Base-by-base conservation (phyloP, 1,140 invertebrate species). In the Drosophila triauraria region DNA sequence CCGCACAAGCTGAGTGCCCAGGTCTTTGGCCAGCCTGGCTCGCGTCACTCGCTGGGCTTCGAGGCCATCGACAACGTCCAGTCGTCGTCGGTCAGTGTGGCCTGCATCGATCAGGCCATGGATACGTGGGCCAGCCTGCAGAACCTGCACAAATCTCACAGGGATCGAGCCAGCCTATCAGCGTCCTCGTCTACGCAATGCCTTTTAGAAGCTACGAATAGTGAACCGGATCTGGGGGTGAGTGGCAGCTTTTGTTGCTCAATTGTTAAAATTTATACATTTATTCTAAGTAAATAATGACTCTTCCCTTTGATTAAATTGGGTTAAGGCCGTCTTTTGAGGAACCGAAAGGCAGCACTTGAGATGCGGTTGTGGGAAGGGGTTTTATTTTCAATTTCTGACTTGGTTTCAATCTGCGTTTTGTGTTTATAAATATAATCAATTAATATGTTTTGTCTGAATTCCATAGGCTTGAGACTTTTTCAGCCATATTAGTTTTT, bases 41-140 rank as follows among this genome's bases (percentile, higher is more conserved):
- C 83, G 0, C 76, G 86, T 1, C 76, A 91, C 20, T 91, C 91
- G 10, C 44, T 86, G 20, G 78, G 80, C 5, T 91, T 90, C 30
- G 82, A 85, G 60, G 87, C 93, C n/a, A 78, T 81, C 46, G 92
- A 93, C 40, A 85, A 80, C 5, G 80, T 90, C n/a, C 80, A 93
- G 53, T 57, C 75, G 47, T 57, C 75, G 6, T 15, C 80, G 3
- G 38, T 56, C 35, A 40, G 43, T 4, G 10, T 42, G 8, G 20
- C 32, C 25, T 59, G 63, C 60, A 35, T 40, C 8, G 82, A 82
- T 12, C 85, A 90, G 48, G 65, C 83, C 44, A 87, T 87, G 84
- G 83, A 87, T 9, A 93, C 91, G 12, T 95, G 95, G 94, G 94
- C 94, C 32, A 95, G 95, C 70, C 80, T 95, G 1, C 95, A 95